These are phyloP conservation scores for Drosophila pallidifrons DNA, from an alignment of 1,140 invertebrate species.

Conservation along the genomic window DNA sequence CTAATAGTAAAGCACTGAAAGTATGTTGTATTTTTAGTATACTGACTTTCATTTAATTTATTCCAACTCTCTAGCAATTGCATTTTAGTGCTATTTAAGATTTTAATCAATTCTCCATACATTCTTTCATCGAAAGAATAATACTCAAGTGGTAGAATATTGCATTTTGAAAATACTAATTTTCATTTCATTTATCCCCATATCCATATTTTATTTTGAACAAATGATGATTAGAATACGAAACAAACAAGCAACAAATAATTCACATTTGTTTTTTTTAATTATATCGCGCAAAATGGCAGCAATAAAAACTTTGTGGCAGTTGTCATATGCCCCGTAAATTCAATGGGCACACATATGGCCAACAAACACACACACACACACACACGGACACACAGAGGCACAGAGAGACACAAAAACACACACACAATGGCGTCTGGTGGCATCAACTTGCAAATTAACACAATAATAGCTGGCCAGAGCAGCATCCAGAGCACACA, in stretches of 20 bases:
- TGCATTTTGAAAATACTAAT: too few relatives aligned
- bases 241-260: slow-evolving; percentile 70
- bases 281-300: slow-evolving; percentile 54
- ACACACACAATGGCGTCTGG: slow-evolving; percentile 3
- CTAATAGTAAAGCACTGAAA: too few relatives aligned
- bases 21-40: too few relatives aligned
- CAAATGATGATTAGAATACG: slow-evolving; percentile 41
- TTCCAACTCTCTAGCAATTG: too few relatives aligned
- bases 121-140: too few relatives aligned
- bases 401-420: slow-evolving; percentile 1
- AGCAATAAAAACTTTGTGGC: slow-evolving; percentile 75
- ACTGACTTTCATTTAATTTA: too few relatives aligned
- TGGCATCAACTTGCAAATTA: slow-evolving; percentile 74
- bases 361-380: slow-evolving; percentile 20
- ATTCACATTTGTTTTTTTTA: slow-evolving; percentile 73
- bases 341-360: slow-evolving; percentile 28
- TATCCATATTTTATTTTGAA: slow-evolving; percentile 3
- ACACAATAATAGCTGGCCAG: slow-evolving; percentile 69
- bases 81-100: too few relatives aligned
- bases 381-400: slow-evolving; percentile 5
- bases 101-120: too few relatives aligned
- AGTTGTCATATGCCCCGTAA: slow-evolving; percentile 66
- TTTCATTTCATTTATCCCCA: background rate
- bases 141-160: too few relatives aligned
- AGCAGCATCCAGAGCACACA: slow-evolving; percentile 28